Base-by-base conservation (phyloP, 1,140 invertebrate genomes). In the Drosophila suzukii region DNA sequence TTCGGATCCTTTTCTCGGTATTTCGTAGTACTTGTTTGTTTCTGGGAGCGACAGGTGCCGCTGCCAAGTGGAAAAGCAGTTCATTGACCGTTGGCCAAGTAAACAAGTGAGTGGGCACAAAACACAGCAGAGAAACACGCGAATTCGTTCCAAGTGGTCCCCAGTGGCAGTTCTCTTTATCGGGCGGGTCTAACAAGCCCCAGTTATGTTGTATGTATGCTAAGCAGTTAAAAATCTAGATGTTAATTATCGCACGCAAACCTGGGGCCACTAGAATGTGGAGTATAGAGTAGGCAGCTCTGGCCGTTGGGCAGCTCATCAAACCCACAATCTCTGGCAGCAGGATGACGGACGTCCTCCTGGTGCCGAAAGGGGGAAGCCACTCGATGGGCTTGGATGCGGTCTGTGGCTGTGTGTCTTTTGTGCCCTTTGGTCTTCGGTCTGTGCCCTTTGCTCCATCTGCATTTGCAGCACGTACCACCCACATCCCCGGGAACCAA, bases 211-310 rank as follows among this genome's bases (percentile, higher is more conserved):
- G 63, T 79, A 78, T 83, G 83, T 86, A 88, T 88, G 83, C 75
- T 82, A 80, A 86, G 68, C 79, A 82, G 83, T 81, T 79, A 46
- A 83, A 60, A 65, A 70, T 75, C 67, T 78, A 72, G 83, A 83
- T 89, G 80, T 89, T 86, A 76, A 86, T 83, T 86, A 86, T 89
- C 67, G 79, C 83, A 86, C 83, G 83, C 84, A 86, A 86, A 68
- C 60, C 75, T 63, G 17, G 27, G 46, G 46, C 44, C 43, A 49
- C 36, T 47, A 7, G 13, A 24, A 34, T 39, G 20, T 27, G 51
- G 32, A 10, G 7, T 34, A 10, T 30, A 30, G 39, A 30, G 47
- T 41, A 53, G 62, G 59, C 68, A 53, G 51, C 11, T 46, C 44
- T 34, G 34, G 34, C 53, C 44, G 39, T 72, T 43, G 49, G 54